A percentile compares a stretch with the other conserved stretches of the same genome.
phyloP scores from a whole-genome alignment of 2,113 vertebrate genomes.

The human region DNA sequence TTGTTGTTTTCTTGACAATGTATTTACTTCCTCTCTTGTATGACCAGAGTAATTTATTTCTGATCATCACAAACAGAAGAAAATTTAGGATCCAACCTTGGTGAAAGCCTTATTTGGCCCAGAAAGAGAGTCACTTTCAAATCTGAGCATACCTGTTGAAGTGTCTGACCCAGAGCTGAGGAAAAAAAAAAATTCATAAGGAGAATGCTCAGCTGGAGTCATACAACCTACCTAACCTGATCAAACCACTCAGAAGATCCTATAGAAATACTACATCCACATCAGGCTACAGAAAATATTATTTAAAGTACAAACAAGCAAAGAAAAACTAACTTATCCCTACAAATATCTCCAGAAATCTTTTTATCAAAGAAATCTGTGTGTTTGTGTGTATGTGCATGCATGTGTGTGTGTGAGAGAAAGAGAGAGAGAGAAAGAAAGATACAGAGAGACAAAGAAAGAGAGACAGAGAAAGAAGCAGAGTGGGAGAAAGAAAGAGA shows the following conservation, averaged over 20 bases:
- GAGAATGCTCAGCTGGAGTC: not conserved
- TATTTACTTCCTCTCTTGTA: not conserved
- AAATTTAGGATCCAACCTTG: not conserved
- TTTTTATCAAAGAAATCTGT: not conserved
- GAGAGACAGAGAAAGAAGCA: not conserved
- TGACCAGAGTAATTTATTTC: not conserved
- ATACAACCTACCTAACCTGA: not conserved
- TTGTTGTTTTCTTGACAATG: not conserved
- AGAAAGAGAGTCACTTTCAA: not conserved
- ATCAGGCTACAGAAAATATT: not conserved
- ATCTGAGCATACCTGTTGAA: not conserved
- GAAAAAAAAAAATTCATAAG: not conserved
- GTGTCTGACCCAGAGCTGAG: not conserved
- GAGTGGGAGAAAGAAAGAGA: no score
- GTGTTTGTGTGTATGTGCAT: not conserved
- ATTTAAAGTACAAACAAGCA: not conserved
- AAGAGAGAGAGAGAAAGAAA: not conserved
- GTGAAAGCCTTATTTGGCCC: not conserved
- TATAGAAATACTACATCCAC: not conserved
- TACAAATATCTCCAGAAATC: not conserved
- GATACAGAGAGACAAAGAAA: not conserved
- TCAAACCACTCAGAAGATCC: not conserved
- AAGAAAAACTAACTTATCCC: not conserved
- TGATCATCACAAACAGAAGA: not conserved
- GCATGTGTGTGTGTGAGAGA: fast-evolving